Evolutionary conservation across 2,113 vertebrate genomes (phyloP).

Genomic region (Synodontis membranacea): DNA sequence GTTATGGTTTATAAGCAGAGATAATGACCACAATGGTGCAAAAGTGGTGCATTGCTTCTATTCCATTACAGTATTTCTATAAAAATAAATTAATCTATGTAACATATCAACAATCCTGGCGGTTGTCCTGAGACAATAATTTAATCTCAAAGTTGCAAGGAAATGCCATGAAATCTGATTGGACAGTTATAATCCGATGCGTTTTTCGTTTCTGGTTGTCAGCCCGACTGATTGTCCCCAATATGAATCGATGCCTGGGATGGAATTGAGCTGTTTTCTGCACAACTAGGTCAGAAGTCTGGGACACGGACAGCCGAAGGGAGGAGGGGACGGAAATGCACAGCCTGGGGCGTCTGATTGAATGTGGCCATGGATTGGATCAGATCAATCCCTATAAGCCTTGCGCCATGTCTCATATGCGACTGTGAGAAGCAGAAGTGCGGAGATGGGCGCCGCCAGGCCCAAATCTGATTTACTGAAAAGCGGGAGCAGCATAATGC

Average conservation of each 20-base stretch:
- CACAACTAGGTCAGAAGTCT: slow-evolving; percentile 29
- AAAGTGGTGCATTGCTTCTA: neutral
- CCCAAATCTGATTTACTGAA: slow-evolving; percentile 44
- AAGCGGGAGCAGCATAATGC: slow-evolving; percentile 36
- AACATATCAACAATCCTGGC: neutral
- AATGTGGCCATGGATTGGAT: slow-evolving; percentile 38
- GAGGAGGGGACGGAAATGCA: slow-evolving; percentile 11
- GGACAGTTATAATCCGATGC: neutral
- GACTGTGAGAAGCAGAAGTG: slow-evolving; percentile 20
- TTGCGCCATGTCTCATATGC: slow-evolving; percentile 37
- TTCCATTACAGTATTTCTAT: neutral
- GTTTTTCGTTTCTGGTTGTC: neutral
- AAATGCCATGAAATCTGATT: no score
- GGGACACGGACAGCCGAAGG: neutral
- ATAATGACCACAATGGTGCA: neutral
- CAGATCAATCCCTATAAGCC: slow-evolving; percentile 46
- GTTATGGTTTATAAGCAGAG: neutral
- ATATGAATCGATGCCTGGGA: slow-evolving; percentile 12
- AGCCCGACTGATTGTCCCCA: neutral
- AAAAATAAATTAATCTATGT: neutral
- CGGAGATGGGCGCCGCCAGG: slow-evolving; percentile 24
- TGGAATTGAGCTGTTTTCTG: slow-evolving; percentile 2
- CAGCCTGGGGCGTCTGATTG: slow-evolving; percentile 7
- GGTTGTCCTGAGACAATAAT: neutral
- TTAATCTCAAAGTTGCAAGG: neutral